Evolutionary conservation across 2,888 invertebrate species (phyloP).

Genomic region (Cantharis rufa): DNA sequence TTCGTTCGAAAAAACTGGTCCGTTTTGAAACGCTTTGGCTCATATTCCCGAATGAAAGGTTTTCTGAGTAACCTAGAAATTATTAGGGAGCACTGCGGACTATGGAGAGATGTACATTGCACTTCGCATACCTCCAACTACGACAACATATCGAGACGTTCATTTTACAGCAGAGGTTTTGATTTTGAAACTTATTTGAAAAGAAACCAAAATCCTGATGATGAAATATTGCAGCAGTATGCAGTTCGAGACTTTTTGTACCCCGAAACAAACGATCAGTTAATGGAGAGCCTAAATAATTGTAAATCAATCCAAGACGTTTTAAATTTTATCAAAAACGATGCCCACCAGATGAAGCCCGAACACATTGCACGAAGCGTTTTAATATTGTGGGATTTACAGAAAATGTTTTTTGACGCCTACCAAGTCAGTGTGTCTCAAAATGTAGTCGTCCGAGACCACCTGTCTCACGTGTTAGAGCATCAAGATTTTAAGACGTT

Average conservation of each 20-base stretch:
- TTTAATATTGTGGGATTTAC: conserved; percentile 52
- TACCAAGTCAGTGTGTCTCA: conserved; percentile 27
- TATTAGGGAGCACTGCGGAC: background rate
- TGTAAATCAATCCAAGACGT: conserved; percentile 51
- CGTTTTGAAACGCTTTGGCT: background rate
- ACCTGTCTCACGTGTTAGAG: conserved; percentile 43
- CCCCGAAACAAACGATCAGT: conserved; percentile 40
- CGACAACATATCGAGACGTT: background rate
- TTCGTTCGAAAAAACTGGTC: background rate
- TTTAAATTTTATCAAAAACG: conserved; percentile 46
- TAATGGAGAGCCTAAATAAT: conserved; percentile 44
- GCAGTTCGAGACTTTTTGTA: conserved; percentile 39
- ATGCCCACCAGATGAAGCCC: conserved; percentile 35
- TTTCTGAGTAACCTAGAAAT: background rate
- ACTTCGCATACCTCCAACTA: background rate
- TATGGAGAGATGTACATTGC: background rate
- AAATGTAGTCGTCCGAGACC: conserved; percentile 34
- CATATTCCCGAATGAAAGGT: background rate
- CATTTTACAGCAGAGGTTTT: background rate
- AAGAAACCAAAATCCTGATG: background rate
- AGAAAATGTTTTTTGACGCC: conserved; percentile 47
- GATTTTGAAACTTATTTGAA: background rate
- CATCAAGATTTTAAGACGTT: conserved; percentile 46
- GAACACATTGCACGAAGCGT: conserved; percentile 46
- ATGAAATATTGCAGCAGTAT: conserved; percentile 20